phyloP scores from a whole-genome alignment of 2,888 invertebrate species.

The Coremacera marginata region DNA sequence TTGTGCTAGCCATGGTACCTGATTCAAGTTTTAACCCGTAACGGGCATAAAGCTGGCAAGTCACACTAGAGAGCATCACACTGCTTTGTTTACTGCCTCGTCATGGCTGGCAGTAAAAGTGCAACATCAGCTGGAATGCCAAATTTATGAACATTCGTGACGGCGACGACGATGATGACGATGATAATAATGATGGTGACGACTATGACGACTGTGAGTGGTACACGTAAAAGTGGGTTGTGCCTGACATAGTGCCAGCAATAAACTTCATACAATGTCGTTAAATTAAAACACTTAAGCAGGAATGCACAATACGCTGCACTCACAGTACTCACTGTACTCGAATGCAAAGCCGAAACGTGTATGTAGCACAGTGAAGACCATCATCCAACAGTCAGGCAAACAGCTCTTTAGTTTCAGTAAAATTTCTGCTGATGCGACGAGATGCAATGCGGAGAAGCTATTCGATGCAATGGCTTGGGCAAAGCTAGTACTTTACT shows the following conservation, averaged over 20 bases:
- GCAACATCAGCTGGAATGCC: constrained; percentile 29
- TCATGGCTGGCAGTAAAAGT: background rate
- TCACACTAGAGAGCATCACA: no score
- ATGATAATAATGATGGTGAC: background rate
- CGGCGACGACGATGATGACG: constrained; percentile 46
- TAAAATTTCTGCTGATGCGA: constrained; percentile 28
- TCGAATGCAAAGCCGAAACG: constrained; percentile 2
- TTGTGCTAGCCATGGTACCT: no score
- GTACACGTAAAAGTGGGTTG: constrained; percentile 55
- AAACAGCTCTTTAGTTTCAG: background rate
- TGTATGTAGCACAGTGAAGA: constrained; percentile 34
- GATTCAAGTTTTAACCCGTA: no score
- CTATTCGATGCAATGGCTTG: constrained; percentile 10
- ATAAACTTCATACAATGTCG: constrained; percentile 66
- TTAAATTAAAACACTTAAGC: constrained; percentile 65
- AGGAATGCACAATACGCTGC: constrained; percentile 48
- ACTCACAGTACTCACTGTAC: background rate
- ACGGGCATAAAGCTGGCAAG: no score
- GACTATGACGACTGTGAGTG: constrained; percentile 16
- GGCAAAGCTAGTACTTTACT: constrained; percentile 31
- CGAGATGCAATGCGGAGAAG: constrained; percentile 23
- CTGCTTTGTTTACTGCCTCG: background rate
- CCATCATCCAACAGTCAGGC: constrained; percentile 41
- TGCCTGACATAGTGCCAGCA: constrained; percentile 58
- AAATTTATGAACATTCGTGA: constrained; percentile 46